Evolutionary conservation across 2,113 vertebrate genomes (phyloP).

Genomic region (Thamnophis sirtalis): DNA sequence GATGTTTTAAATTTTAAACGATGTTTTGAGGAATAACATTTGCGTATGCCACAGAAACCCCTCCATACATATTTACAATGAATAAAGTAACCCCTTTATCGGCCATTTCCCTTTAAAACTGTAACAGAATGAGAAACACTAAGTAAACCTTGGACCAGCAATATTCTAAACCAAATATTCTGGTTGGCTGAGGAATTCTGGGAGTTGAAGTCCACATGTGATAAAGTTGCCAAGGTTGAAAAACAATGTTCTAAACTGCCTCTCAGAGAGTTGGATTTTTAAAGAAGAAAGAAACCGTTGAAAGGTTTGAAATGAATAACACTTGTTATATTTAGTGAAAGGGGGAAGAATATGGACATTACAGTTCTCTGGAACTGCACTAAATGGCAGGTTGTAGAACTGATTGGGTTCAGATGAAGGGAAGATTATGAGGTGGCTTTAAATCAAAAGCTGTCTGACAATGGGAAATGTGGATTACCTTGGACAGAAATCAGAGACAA

Average conservation of each 20-base stretch:
- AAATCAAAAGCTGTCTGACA: background rate
- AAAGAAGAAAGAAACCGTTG: background rate
- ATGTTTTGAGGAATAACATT: background rate
- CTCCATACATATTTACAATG: background rate
- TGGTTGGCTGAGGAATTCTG: background rate
- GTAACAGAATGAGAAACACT: background rate
- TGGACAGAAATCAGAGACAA: background rate
- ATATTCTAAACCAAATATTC: background rate
- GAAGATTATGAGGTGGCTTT: background rate
- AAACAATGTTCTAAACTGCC: background rate
- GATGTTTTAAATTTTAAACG: background rate
- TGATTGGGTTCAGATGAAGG: background rate
- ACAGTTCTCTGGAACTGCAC: background rate
- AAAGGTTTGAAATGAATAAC: background rate
- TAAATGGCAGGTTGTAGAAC: background rate
- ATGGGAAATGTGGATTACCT: background rate
- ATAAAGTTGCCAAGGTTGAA: background rate
- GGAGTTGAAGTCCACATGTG: background rate
- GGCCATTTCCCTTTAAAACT: background rate
- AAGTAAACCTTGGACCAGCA: accelerated
- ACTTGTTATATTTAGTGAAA: background rate
- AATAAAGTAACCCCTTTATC: background rate
- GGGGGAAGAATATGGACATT: background rate
- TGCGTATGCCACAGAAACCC: background rate
- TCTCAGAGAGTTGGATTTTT: background rate